Evolutionary conservation across 1,140 invertebrate genomes (phyloP).

Genomic region (Papilio aristodemus): DNA sequence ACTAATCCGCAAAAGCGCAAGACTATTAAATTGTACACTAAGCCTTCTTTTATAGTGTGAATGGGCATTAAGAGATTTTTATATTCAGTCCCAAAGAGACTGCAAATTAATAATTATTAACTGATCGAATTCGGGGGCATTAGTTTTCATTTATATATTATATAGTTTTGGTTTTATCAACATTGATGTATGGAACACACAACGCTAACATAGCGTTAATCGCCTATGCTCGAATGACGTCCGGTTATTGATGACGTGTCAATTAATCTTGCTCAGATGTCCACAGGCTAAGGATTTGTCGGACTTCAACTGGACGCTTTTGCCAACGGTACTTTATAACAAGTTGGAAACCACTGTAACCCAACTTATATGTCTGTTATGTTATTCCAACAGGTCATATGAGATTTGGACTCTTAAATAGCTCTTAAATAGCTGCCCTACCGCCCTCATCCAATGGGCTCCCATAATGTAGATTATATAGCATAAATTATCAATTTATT

Average conservation of each 20-base stretch:
- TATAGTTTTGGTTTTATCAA: background rate
- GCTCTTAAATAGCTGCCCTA: no score
- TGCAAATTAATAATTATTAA: no score
- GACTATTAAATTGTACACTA: no score
- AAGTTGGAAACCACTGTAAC: background rate
- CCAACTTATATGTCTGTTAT: background rate
- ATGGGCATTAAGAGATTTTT: no score
- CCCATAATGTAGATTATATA: no score
- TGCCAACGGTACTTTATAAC: background rate
- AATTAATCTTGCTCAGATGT: slow-evolving; percentile 30
- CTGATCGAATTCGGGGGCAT: background rate
- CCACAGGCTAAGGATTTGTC: slow-evolving; percentile 14
- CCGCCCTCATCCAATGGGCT: no score
- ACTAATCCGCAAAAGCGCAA: no score
- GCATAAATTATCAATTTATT: no score
- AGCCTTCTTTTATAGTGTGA: no score
- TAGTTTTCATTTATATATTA: background rate
- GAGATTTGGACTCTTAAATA: no score
- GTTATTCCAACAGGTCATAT: background rate
- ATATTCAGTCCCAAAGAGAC: no score
- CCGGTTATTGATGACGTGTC: slow-evolving; percentile 25
- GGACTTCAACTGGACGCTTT: background rate
- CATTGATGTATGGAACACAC: background rate
- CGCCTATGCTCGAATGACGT: slow-evolving; percentile 14
- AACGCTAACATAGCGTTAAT: slow-evolving; percentile 24